Evolutionary conservation across 2,113 vertebrate genomes (phyloP), one percentile per base, ranked within the genome.

Genomic region (Accipiter virgatus): DNA sequence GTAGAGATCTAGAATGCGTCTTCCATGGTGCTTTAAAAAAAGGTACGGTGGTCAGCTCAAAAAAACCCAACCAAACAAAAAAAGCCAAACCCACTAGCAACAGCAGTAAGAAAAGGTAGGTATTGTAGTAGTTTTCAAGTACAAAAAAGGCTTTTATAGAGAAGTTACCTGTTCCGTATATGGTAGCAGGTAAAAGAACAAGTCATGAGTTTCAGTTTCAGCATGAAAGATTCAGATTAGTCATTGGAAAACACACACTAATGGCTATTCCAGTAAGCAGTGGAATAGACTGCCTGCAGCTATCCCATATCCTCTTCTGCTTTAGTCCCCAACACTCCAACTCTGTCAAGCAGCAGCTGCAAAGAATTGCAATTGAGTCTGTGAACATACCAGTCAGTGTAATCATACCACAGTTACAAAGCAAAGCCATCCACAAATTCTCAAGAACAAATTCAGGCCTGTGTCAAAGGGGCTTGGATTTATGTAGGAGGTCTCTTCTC

Each of bases 341-440:
- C 38, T n/a, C 73, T 29, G n/a, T 3, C 59, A n/a, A 21, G 59
- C 36, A 63, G 70, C 29, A 19, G 16, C 8, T 40, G 48, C 13
- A 17, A 73, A 53, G 59, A 73, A 48, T 5, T 32, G n/a, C 59
- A 53, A 5, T 0, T 3, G 25, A 59, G 40, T 1, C 23, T 36
- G 43, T 11, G 45, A 40, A 55, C 15, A 11, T 1, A 12, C 10
- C 3, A 1, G 56, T 38, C 4, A 0, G 23, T 5, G 25, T 8
- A 48, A 32, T 32, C 3, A 0, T 3, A 9, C 9, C 3, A 13
- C 38, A 16, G 27, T 3, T 14, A 21, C 27, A 66, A 29, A 74
- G 56, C 62, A 61, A 48, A 84, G 16, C 17, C 25, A 61, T 4
- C 22, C 80, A 62, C 38, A 15, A 16, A 42, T 4, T 4, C 4